Evolutionary conservation across 2,888 invertebrate genomes (phyloP).

Genomic region (Odontocolon sp.): DNA sequence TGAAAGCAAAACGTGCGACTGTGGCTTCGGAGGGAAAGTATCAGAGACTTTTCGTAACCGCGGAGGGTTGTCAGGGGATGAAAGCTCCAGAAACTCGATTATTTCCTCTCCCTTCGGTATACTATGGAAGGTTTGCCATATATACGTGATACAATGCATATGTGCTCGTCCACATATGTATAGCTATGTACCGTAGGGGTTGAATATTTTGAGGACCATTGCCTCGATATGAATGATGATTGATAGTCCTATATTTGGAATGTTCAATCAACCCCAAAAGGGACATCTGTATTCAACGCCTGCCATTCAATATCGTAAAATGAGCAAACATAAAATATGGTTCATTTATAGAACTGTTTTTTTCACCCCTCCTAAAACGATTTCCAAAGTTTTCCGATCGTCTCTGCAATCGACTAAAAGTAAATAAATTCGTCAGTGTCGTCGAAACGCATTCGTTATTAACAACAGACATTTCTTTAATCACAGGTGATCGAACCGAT

Average conservation of each 20-base stretch:
- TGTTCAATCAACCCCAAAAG: slow-evolving; percentile 33
- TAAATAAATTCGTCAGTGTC: too few species aligned
- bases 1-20: too few species aligned
- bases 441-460: too few species aligned
- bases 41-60: slow-evolving; percentile 43
- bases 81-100: slow-evolving; percentile 50
- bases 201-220: slow-evolving; percentile 27
- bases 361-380: background rate
- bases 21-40: too few species aligned
- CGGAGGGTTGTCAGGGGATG: slow-evolving; percentile 17
- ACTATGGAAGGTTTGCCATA: too few species aligned
- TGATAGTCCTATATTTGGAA: slow-evolving; percentile 27
- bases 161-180: background rate
- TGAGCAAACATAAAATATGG: background rate
- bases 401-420: too few species aligned
- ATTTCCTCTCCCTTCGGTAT: slow-evolving; percentile 37
- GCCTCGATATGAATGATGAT: slow-evolving; percentile 39
- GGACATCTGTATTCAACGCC: slow-evolving; percentile 22
- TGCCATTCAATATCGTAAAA: background rate
- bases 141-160: too few species aligned
- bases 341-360: background rate
- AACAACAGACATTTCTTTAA: too few species aligned
- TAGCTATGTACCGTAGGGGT: background rate
- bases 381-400: too few species aligned
- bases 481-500: background rate